These are phyloP conservation scores for Varanus komodoensis DNA, from an alignment of 2,113 vertebrate species.

Conservation along the genomic window DNA sequence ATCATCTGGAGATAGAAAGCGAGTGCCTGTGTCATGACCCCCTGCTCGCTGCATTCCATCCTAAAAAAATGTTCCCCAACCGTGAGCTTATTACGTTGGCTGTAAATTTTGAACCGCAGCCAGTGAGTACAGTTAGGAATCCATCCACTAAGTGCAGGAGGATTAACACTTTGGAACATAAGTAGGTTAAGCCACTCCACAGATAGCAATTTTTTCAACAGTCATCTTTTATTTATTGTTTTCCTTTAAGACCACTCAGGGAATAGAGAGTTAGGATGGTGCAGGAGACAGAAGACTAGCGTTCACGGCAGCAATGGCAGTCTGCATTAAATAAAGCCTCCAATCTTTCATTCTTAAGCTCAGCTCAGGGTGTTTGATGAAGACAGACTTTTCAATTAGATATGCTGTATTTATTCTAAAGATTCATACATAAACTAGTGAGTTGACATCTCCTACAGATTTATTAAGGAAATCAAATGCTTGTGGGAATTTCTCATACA, in stretches of 20 bases:
- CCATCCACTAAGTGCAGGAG: conserved; percentile 65
- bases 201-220: conserved; percentile 43
- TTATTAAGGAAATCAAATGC: conserved; percentile 74
- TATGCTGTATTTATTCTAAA: conserved; percentile 75
- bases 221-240: conserved; percentile 59
- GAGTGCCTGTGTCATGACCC: conserved; percentile 49
- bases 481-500: conserved; percentile 76
- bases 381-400: conserved; percentile 77
- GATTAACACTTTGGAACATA: conserved; percentile 54
- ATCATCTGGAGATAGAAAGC: conserved; percentile 54
- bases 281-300: conserved; percentile 61
- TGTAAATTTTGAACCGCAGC: conserved; percentile 51
- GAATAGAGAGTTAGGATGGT: conserved; percentile 62
- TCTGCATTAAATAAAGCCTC: conserved; percentile 59
- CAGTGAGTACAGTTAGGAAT: conserved; percentile 61
- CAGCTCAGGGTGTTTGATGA: conserved; percentile 62
- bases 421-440: conserved; percentile 71
- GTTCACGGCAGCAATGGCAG: conserved; percentile 59
- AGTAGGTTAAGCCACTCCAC: conserved; percentile 54
- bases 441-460: conserved; percentile 65
- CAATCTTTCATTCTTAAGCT: conserved; percentile 66
- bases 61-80: background rate
- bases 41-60: background rate
- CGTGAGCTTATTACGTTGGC: conserved; percentile 50
- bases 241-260: conserved; percentile 54